Base-by-base conservation (phyloP, 2,888 invertebrate species). In the Cheilosia vulpina region DNA sequence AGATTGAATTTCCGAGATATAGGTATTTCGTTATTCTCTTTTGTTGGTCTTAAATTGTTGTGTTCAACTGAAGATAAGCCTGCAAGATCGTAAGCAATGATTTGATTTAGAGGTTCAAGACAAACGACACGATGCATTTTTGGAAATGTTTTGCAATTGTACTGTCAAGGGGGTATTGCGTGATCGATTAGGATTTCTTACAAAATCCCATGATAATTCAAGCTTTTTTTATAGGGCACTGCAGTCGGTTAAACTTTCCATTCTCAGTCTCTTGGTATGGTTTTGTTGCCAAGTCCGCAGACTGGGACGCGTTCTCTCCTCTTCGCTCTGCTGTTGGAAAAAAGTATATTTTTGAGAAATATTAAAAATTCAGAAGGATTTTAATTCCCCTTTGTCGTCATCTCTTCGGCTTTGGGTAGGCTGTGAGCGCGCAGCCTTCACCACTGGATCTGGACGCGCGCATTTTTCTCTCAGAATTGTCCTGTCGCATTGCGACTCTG, bases 401-500 rank as follows among this genome's bases (percentile, higher is more conserved):
- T 27, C 27, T 62, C 62, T 21, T 17, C 62, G 45, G 60, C 60
- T 73, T 73, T 78, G 84, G 52, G 45, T 34, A 60, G 45, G 17
- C 58, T 47, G 27, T 38, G 53, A 43, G 50, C 45, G 34, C 66
- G 45, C 52, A 50, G n/a, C 17, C 17, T 62, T 41, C 57, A 13
- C 27, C 38, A 58, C 47, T 38, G 34, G 60, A 63, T 57, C 50
- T 7, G 69, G n/a, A 89, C 89, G 38, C 38, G 13, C 38, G 13
- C 38, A 91, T 92, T 90, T 90, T 90, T 91, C 90, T 91, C 91
- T 89, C 91, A 91, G 92, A 91, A 91, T 91, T 91, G 91, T 91
- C 89, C 88, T 90, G 90, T 90, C 89, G 52, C 80, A 55, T 62
- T 34, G 66, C 65, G 55, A 47, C 24, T 88, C 89, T 88, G 91